These are phyloP conservation scores for Alosa sapidissima DNA, from an alignment of 2,797 vertebrate genomes.

Conservation along the genomic window DNA sequence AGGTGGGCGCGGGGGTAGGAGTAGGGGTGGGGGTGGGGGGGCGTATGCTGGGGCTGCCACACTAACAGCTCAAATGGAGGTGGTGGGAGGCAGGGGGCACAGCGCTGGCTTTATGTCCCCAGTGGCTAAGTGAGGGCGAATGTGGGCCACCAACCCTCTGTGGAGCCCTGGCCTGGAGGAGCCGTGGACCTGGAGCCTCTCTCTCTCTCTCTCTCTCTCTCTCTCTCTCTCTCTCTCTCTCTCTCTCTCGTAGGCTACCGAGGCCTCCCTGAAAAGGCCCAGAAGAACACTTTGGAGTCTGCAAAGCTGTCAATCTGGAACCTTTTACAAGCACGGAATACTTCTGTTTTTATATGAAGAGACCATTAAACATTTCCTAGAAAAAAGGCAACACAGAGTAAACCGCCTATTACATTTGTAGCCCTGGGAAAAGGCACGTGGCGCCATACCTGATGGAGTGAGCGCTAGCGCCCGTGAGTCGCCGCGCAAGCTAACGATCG, in stretches of 20 bases:
- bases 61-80: slow-evolving; percentile 22
- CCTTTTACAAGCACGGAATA: slow-evolving; percentile 70
- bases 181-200: neutral
- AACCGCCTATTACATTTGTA: slow-evolving; percentile 65
- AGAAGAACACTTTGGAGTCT: slow-evolving; percentile 63
- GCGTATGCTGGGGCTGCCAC: slow-evolving; percentile 25
- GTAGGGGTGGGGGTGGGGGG: neutral
- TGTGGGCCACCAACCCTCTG: neutral
- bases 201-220: too few relatives aligned
- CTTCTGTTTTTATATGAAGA: slow-evolving; percentile 70
- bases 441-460: slow-evolving; percentile 54
- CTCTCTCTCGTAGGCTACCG: neutral
- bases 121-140: neutral
- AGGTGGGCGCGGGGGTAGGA: slow-evolving; percentile 64
- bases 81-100: neutral
- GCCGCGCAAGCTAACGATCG: slow-evolving; percentile 23
- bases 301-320: slow-evolving; percentile 71
- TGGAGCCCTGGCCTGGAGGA: neutral
- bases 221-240: too few relatives aligned
- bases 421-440: slow-evolving; percentile 62
- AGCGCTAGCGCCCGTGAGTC: slow-evolving; percentile 35
- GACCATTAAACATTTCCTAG: slow-evolving; percentile 58
- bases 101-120: neutral
- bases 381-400: slow-evolving; percentile 57
- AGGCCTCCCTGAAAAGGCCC: slow-evolving; percentile 22